Evolutionary conservation across 2,113 vertebrate species (phyloP).

Genomic region (Pipra filicauda): DNA sequence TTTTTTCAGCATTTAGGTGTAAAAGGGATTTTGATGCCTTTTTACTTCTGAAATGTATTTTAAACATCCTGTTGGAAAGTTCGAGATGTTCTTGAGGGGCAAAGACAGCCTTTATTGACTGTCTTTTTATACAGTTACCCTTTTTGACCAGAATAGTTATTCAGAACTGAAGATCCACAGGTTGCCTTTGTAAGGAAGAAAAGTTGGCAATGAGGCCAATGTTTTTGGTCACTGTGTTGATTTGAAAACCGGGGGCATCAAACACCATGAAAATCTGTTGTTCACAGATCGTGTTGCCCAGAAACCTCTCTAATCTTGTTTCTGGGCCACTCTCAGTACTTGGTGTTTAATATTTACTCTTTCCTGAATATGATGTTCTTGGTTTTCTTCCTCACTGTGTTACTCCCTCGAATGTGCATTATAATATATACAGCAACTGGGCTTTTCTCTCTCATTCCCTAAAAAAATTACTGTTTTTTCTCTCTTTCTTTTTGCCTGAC

Average conservation of each 20-base stretch:
- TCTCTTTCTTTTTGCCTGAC: not conserved
- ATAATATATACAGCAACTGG: not conserved
- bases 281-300: not conserved
- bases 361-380: not conserved
- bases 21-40: not conserved
- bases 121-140: not conserved
- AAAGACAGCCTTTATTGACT: not conserved
- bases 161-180: not conserved
- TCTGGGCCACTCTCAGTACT: not conserved
- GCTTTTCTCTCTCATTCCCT: not conserved
- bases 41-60: not conserved
- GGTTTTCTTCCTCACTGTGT: not conserved
- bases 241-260: not conserved
- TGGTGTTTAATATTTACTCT: not conserved
- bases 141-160: not conserved
- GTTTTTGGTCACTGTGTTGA: not conserved
- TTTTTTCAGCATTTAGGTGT: not conserved
- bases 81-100: not conserved
- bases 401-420: not conserved
- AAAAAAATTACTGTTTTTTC: not conserved
- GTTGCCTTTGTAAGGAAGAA: not conserved
- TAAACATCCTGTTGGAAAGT: not conserved
- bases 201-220: not conserved
- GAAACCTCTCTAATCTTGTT: not conserved
- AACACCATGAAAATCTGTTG: not conserved